Conservation (phyloP, 2,888 invertebrate genomes). For the Drosophila algonquin region DNA sequence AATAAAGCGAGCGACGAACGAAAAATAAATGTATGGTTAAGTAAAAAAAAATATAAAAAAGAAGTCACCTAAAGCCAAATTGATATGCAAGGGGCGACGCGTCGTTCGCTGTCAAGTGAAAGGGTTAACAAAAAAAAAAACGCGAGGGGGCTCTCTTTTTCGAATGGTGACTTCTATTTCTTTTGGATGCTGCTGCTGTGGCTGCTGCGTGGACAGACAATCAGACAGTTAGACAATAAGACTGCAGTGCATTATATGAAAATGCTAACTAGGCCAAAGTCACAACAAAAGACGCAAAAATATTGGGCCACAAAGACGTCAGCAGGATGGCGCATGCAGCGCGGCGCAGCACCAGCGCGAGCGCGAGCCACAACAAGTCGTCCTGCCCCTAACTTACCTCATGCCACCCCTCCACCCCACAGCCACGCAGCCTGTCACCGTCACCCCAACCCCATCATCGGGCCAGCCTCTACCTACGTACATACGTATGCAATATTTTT, state of each 20-base stretch:
- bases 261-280: constrained; percentile 69
- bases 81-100: constrained; percentile 64
- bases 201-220: constrained; percentile 20
- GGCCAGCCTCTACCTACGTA: neutral
- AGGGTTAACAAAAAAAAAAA: constrained; percentile 9
- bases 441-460: neutral
- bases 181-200: constrained; percentile 45
- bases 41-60: constrained; percentile 35
- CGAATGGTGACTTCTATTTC: neutral
- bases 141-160: neutral
- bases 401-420: constrained; percentile 3
- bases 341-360: neutral
- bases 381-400: constrained; percentile 13
- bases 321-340: constrained; percentile 56
- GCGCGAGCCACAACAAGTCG: constrained; percentile 45
- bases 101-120: constrained; percentile 34
- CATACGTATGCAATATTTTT: neutral
- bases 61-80: constrained; percentile 52
- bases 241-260: constrained; percentile 32
- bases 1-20: neutral
- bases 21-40: neutral
- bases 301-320: constrained; percentile 64
- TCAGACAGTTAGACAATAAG: constrained; percentile 26
- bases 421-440: constrained; percentile 7
- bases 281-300: constrained; percentile 51